Percentiles rank a stretch among this genome's conserved stretches.
Evolutionary conservation across 2,888 invertebrate species (phyloP).

Genomic region (Pammene aurita): DNA sequence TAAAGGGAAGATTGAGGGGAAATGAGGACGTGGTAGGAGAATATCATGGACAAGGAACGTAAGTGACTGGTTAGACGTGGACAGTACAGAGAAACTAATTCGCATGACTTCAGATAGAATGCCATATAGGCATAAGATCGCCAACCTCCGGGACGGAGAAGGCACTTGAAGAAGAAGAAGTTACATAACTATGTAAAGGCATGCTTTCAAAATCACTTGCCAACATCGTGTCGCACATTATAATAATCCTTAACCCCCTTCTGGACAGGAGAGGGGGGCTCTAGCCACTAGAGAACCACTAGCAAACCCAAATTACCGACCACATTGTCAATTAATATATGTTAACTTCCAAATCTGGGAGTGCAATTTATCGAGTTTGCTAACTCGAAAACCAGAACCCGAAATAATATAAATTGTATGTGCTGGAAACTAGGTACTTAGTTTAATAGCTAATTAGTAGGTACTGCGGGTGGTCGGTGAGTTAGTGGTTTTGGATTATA

Average conservation of each 20-base stretch:
- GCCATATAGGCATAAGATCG: too few relatives aligned
- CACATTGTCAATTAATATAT: conserved; percentile 40
- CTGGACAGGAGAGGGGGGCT: background rate
- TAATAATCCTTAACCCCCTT: conserved; percentile 11
- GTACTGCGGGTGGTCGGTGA: background rate
- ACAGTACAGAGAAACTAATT: too few relatives aligned
- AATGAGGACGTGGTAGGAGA: too few relatives aligned
- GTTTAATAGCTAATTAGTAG: conserved; percentile 6
- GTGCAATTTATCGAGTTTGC: conserved; percentile 37
- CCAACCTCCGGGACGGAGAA: too few relatives aligned
- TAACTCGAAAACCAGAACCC: conserved; percentile 43
- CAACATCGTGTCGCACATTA: background rate
- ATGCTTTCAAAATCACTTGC: too few relatives aligned
- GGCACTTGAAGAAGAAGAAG: too few relatives aligned
- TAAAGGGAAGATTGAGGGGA: too few relatives aligned
- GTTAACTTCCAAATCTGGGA: conserved; percentile 37
- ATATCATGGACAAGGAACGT: too few relatives aligned
- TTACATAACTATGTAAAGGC: too few relatives aligned
- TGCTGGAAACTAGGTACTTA: conserved; percentile 10
- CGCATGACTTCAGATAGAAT: too few relatives aligned
- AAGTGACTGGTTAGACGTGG: too few relatives aligned
- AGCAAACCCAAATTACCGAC: conserved; percentile 34
- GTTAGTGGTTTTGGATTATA: background rate
- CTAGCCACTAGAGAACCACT: conserved; percentile 27
- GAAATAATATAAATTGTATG: conserved; percentile 32